Conservation (phyloP, 2,113 vertebrate species). For the Cyanocitta stelleri region DNA sequence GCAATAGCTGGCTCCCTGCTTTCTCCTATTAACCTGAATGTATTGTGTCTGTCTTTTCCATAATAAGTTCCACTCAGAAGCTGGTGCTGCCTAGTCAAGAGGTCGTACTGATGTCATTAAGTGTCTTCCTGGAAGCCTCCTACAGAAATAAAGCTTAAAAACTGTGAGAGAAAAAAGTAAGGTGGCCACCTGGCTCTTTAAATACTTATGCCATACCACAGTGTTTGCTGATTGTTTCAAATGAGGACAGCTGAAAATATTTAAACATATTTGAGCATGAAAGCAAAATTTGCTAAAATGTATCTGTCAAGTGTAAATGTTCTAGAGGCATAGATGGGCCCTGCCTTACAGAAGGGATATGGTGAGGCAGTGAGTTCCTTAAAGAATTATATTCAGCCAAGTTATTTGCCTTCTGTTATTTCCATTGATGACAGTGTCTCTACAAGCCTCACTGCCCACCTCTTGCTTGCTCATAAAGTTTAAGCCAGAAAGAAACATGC, state of each 20-base stretch:
- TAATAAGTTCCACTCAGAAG: neutral
- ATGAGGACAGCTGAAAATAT: neutral
- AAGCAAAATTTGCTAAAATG: neutral
- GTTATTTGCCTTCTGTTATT: neutral
- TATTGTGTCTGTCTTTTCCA: neutral
- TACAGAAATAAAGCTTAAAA: neutral
- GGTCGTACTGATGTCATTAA: neutral
- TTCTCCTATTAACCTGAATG: neutral
- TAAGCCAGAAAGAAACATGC: neutral
- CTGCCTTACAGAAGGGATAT: neutral
- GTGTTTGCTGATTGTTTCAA: neutral
- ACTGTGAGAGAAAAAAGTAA: neutral
- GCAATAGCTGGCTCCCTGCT: neutral
- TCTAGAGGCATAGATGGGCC: neutral
- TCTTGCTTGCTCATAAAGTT: neutral
- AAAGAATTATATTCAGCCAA: neutral
- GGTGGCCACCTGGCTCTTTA: neutral
- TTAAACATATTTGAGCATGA: neutral
- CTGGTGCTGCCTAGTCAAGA: neutral
- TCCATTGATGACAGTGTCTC: neutral
- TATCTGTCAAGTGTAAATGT: neutral
- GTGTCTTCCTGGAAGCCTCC: neutral
- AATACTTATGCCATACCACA: neutral
- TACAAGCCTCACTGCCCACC: neutral
- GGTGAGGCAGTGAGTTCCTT: neutral